These are phyloP conservation scores for Fabriciana adippe DNA, from an alignment of 2,888 invertebrate species.

Conservation along the genomic window DNA sequence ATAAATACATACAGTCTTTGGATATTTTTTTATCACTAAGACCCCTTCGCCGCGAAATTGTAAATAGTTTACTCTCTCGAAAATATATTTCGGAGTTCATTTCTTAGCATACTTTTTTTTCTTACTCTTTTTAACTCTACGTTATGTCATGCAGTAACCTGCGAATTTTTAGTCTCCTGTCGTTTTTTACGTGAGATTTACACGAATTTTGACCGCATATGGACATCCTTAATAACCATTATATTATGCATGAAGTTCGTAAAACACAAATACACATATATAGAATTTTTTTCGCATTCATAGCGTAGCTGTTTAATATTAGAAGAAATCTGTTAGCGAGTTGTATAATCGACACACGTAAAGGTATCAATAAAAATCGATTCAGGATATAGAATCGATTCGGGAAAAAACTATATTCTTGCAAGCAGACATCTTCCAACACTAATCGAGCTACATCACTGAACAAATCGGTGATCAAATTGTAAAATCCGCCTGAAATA, in stretches of 20 bases:
- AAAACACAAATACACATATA: not conserved
- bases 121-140: constrained; percentile 43
- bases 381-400: too few relatives aligned
- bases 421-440: too few relatives aligned
- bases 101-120: constrained; percentile 56
- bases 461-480: not conserved
- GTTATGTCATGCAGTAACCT: constrained; percentile 33
- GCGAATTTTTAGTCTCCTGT: constrained; percentile 34
- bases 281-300: too few relatives aligned
- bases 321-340: too few relatives aligned
- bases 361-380: too few relatives aligned
- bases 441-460: not conserved
- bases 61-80: constrained; percentile 78
- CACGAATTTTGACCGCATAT: constrained; percentile 34
- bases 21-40: constrained; percentile 78
- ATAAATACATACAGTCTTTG: constrained; percentile 81
- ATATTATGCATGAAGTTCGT: not conserved
- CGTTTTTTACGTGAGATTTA: constrained; percentile 27
- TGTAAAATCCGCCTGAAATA: not conserved
- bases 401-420: too few relatives aligned
- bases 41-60: constrained; percentile 72
- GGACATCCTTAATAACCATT: constrained; percentile 15
- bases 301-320: too few relatives aligned
- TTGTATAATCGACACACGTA: too few relatives aligned
- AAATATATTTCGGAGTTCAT: constrained; percentile 79